These are phyloP conservation scores for Phrynosoma blainvillii DNA, from an alignment of 2,113 vertebrate genomes.

Conservation along the genomic window DNA sequence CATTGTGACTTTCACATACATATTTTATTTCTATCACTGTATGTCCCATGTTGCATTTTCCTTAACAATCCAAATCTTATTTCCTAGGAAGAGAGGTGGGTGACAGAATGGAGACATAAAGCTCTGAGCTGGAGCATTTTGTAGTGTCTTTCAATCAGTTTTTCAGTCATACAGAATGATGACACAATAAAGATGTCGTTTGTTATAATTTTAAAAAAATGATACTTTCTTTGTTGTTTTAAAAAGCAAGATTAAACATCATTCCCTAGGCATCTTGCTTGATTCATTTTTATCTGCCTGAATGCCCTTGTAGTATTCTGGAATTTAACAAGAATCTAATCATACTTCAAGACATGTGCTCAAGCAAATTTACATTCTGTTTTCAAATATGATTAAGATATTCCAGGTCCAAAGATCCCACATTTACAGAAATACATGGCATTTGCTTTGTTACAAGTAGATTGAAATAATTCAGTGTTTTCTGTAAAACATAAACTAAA, in stretches of 20 bases:
- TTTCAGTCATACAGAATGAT: no score
- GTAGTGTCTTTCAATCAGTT: no score
- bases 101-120: no score
- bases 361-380: not conserved
- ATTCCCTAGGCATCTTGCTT: not conserved
- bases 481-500: not conserved
- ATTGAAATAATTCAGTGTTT: not conserved
- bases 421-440: not conserved
- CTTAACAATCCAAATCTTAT: not conserved
- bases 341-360: not conserved
- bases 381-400: not conserved
- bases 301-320: conserved; percentile 6
- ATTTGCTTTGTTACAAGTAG: not conserved
- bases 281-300: not conserved
- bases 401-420: not conserved
- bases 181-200: not conserved
- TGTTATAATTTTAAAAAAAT: not conserved
- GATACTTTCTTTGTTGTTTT: not conserved
- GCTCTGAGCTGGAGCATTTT: no score
- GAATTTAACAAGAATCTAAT: conserved; percentile 1
- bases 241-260: not conserved
- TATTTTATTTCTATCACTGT: no score
- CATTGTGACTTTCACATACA: no score
- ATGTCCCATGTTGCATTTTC: no score
- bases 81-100: not conserved